Evolutionary conservation across 37 sponge, comb jelly and placozoan species (phyloP).

Genomic region (Chondrilla cf. caribensis): DNA sequence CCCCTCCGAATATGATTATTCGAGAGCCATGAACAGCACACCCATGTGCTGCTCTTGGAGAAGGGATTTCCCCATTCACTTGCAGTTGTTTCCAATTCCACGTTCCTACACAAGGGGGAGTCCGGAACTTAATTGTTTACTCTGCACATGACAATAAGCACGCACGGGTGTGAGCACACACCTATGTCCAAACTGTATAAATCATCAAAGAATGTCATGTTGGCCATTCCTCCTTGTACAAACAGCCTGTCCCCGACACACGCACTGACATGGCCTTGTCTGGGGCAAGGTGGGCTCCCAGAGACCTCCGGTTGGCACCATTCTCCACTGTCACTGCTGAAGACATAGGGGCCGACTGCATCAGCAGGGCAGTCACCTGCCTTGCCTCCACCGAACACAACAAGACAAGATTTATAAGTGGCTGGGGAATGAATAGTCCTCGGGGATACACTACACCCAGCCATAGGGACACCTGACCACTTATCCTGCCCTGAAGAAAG

Average conservation of each 20-base stretch:
- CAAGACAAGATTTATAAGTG: background rate
- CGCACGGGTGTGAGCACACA: background rate
- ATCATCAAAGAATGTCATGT: constrained; percentile 17
- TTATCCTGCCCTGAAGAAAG: constrained; percentile 6
- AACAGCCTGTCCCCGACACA: constrained; percentile 47
- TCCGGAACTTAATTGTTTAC: no score
- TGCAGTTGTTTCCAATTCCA: constrained; percentile 31
- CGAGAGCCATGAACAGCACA: constrained; percentile 30
- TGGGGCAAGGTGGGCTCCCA: constrained; percentile 50
- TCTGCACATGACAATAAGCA: background rate
- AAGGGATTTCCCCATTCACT: constrained; percentile 23
- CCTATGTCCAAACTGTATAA: constrained; percentile 42
- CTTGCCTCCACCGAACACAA: constrained; percentile 61
- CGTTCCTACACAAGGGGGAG: constrained; percentile 3
- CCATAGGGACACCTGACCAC: background rate
- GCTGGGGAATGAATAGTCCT: constrained; percentile 39
- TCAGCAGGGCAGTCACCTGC: constrained; percentile 12
- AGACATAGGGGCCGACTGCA: constrained; percentile 12
- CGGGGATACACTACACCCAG: constrained; percentile 20
- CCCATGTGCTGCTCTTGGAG: constrained; percentile 65
- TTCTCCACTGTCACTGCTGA: constrained; percentile 17
- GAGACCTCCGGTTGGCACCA: constrained; percentile 15
- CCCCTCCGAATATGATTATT: constrained; percentile 68
- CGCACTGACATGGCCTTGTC: constrained; percentile 62
- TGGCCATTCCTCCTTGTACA: constrained; percentile 72